These are phyloP conservation scores for Leptinotarsa rubiginosa DNA, from an alignment of 2,888 invertebrate genomes.

Conservation along the genomic window DNA sequence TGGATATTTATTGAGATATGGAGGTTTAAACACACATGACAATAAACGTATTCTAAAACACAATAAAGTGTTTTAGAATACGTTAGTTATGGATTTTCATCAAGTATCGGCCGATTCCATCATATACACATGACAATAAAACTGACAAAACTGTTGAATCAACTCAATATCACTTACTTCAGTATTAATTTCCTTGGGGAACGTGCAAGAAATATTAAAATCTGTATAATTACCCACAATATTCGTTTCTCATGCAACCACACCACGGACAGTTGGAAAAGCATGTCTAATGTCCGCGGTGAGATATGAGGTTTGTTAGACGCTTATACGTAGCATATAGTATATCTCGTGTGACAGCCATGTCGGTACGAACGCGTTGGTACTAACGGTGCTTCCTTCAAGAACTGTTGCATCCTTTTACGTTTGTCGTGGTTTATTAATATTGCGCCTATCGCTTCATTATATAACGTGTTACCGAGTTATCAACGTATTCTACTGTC, in stretches of 20 bases:
- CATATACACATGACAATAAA: no score
- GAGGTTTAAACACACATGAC: no score
- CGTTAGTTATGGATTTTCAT: no score
- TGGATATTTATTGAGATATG: no score
- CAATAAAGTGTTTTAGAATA: no score
- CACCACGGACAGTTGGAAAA: conserved; percentile 14
- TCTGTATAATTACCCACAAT: conserved; percentile 8
- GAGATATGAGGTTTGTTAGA: conserved; percentile 11
- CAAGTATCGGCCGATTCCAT: no score
- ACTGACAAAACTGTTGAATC: neutral
- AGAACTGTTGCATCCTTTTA: conserved; percentile 36
- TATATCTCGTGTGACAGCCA: conserved; percentile 22
- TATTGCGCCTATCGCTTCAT: conserved; percentile 31
- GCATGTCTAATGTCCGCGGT: conserved; percentile 15
- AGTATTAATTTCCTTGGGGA: neutral
- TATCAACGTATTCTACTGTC: neutral
- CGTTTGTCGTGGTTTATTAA: conserved; percentile 40
- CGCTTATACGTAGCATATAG: conserved; percentile 24
- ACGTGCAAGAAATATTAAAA: conserved; percentile 15
- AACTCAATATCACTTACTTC: neutral
- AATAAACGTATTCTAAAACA: no score
- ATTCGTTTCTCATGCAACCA: conserved; percentile 7
- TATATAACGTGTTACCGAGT: conserved; percentile 29
- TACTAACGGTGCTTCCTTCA: conserved; percentile 35
- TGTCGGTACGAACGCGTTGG: conserved; percentile 27